phyloP scores from a whole-genome alignment of 2,888 invertebrate species.

The Byasa hedistus region DNA sequence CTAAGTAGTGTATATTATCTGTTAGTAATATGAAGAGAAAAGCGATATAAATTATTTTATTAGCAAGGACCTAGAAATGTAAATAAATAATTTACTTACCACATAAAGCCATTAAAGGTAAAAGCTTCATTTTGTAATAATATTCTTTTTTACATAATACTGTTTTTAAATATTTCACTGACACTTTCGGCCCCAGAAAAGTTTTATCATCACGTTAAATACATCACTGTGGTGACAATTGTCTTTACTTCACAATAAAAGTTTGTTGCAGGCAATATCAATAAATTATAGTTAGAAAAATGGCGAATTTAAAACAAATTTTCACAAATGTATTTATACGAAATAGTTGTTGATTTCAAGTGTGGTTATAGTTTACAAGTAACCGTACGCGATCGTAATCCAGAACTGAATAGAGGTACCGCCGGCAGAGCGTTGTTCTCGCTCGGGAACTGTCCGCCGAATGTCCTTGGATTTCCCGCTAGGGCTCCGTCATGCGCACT shows the following conservation, averaged over 20 bases:
- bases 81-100: constrained; percentile 56
- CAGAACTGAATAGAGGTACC: constrained; percentile 48
- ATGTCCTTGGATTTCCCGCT: constrained; percentile 75
- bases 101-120: constrained; percentile 61
- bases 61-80: neutral
- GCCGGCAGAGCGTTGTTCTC: constrained; percentile 48
- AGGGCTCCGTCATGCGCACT: constrained; percentile 73
- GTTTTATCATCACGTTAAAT: constrained; percentile 24
- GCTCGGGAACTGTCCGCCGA: constrained; percentile 51
- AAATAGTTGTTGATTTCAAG: neutral
- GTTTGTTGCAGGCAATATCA: neutral
- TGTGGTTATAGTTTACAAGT: constrained; percentile 50
- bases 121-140: constrained; percentile 62
- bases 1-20: too few species aligned
- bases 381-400: constrained; percentile 58
- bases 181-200: constrained; percentile 17
- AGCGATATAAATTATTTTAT: too few species aligned
- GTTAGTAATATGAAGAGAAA: too few species aligned
- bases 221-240: constrained; percentile 15
- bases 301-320: neutral
- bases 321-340: neutral
- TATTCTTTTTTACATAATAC: constrained; percentile 28
- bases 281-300: neutral
- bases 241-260: constrained; percentile 13
- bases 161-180: constrained; percentile 21